Base-by-base conservation (phyloP, 2,888 invertebrate genomes). In the Rutpela maculata region DNA sequence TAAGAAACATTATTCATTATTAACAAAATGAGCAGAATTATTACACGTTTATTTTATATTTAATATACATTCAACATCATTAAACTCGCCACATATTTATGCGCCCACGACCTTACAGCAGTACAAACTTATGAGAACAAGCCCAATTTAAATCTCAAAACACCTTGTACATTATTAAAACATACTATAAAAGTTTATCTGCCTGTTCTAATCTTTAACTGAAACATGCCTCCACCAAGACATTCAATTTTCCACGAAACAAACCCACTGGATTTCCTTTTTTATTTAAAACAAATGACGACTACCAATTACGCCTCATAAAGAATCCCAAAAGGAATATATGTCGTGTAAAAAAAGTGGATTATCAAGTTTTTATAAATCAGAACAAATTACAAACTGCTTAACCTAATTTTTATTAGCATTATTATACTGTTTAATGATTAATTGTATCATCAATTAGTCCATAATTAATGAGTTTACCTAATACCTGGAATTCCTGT, bases 71-170 rank as follows among this genome's bases (percentile, higher is more conserved):
- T 67, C 15, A 22, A 7, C 55, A 15, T n/a, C 55, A 15, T 38
- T 17, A 17, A 10, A 18, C 65, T 43, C 11, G 50, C 38, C 50
- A 43, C 38, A 66, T 35, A 35, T 43, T 66, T 66, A 66, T 9
- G 38, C 18, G 19, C 12, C 38, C 38, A 66, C 35, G 35, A 19
- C 19, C 31, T 10, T 50, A 55, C n/a, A n/a, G 11, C 65, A 31
- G 65, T 38, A 38, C 35, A 11, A 70, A 38, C 17, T 57, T 60
- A 43, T 60, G 60, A 60, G 60, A 70, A 70, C 19, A 59, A 59
- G n/a, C n/a, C 72, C 55, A 63, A 72, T 72, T 72, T 72, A 55
- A 63, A 72, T 62, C 59, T 72, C 26, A 63, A 72, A 70, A 63
- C 67, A 62, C 50, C 72, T 38, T 38, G 57, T 59, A 22, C 63